Evolutionary conservation across 2,888 invertebrate genomes (phyloP), one percentile per base, ranked within the genome.

Genomic region (Fabriciana adippe): DNA sequence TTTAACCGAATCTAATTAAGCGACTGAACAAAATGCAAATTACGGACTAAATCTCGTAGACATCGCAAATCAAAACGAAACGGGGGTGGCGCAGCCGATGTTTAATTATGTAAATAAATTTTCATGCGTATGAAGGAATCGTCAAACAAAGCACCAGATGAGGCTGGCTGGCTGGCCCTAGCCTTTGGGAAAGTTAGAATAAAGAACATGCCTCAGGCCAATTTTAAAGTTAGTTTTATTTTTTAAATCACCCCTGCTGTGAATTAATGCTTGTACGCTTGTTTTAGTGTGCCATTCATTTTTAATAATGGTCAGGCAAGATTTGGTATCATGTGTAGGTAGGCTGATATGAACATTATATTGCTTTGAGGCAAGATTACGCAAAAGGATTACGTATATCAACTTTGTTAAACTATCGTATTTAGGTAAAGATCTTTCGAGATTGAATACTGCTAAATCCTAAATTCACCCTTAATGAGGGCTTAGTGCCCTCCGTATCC

Each of bases 21-120:
- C 80, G 80, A 79, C 72, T 68, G 75, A 73, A 76, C 76, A 81
- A 83, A 90, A 86, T 89, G 89, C 83, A 87, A 90, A 90, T 88
- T 80, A 79, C 75, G 78, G 79, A 73, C 78, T 79, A 82, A 87
- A 87, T 87, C 85, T 87, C 76, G 85, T 88, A 87, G 89, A 88
- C 87, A 87, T 87, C 84, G 80, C 88, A 87, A 90, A 91, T 89
- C 89, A 89, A 85, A 88, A 84, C 79, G 2, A n/a, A n/a, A n/a
- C n/a, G 79, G 77, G 86, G 87, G 84, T 82, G 81, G 80, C 79
- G 74, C 77, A 78, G 79, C 78, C 83, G 82, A 78, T 87, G 84
- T 88, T 91, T 91, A 90, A 90, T 90, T 90, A 92, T 92, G 91
- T 88, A 89, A 92, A 92, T 90, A 90, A 85, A 88, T 87, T 89